These are phyloP conservation scores for Oceanodroma tethys DNA, from an alignment of 2,113 vertebrate genomes.

Conservation along the genomic window DNA sequence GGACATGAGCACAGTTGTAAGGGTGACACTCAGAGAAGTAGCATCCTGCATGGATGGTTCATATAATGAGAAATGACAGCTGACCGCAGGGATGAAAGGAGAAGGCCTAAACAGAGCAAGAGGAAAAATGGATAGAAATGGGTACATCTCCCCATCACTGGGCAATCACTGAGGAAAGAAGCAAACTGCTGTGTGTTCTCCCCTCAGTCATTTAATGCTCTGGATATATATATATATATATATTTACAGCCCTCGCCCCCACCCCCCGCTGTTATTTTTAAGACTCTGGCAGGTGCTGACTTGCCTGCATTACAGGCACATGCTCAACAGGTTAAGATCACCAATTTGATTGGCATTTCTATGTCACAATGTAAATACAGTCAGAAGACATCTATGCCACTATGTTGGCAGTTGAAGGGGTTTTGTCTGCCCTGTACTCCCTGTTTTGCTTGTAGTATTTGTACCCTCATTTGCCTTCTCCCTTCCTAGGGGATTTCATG, in stretches of 20 bases:
- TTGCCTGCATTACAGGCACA: background rate
- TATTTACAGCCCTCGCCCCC: background rate
- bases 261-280: background rate
- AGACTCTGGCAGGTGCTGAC: background rate
- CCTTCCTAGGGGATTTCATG: background rate
- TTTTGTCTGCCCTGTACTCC: background rate
- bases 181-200: background rate
- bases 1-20: background rate
- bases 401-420: background rate
- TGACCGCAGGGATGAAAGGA: background rate
- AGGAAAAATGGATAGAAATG: background rate
- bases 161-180: background rate
- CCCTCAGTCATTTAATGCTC: background rate
- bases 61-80: background rate
- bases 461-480: background rate
- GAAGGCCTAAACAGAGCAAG: background rate
- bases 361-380: background rate
- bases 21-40: background rate
- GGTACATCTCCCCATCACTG: background rate
- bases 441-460: constrained; percentile 26
- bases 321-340: background rate
- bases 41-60: background rate
- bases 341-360: background rate
- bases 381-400: background rate
- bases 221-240: no score